These are phyloP conservation scores for Tiaroga cobitis DNA, from an alignment of 2,797 vertebrate genomes.

Conservation along the genomic window DNA sequence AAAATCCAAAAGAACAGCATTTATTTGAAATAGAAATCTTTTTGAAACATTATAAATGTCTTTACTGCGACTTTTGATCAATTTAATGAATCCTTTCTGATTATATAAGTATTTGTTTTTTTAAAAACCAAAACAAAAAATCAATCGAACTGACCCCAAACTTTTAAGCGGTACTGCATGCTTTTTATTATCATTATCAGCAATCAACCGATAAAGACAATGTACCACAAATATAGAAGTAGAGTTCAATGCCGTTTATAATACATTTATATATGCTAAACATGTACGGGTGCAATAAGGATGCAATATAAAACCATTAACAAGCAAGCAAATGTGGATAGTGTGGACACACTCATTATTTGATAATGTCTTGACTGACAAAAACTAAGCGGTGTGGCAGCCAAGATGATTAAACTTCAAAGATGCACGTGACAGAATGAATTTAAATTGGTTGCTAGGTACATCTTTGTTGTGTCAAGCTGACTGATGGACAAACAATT, in stretches of 20 bases:
- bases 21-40: background rate
- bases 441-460: slow-evolving; percentile 2
- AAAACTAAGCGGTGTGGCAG: background rate
- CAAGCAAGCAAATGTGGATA: background rate
- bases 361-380: background rate
- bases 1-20: too few relatives aligned
- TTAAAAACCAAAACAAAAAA: too few relatives aligned
- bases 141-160: too few relatives aligned
- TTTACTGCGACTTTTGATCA: background rate
- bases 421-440: background rate
- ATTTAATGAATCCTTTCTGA: background rate
- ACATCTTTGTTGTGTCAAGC: background rate
- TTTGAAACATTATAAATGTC: background rate
- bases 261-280: background rate
- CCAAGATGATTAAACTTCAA: background rate
- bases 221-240: background rate
- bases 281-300: background rate
- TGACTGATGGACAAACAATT: background rate
- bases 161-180: too few relatives aligned
- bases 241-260: background rate
- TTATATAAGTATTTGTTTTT: background rate
- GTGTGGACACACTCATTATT: background rate
- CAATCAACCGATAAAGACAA: background rate
- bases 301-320: background rate
- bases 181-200: too few relatives aligned